Evolutionary conservation across 2,888 invertebrate species (phyloP).

Genomic region (Ophioninae sp.): DNA sequence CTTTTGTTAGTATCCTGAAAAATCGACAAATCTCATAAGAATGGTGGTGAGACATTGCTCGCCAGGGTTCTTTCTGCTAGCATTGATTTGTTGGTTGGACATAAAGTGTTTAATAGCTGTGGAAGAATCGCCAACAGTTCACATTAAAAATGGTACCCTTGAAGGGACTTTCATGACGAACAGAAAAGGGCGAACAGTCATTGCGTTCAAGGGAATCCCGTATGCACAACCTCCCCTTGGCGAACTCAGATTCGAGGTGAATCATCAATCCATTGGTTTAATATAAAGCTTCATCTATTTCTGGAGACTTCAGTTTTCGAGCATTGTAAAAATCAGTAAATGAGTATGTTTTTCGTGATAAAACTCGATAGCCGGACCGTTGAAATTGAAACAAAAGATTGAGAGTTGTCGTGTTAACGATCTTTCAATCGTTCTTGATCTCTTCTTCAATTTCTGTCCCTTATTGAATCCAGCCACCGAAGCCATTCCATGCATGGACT

Average conservation of each 20-base stretch:
- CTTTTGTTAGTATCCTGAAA: background rate
- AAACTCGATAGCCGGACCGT: background rate
- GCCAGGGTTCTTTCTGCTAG: constrained; percentile 9
- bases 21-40: background rate
- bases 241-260: constrained; percentile 85
- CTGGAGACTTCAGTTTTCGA: too few relatives aligned
- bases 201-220: constrained; percentile 85
- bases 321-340: too few relatives aligned
- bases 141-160: constrained; percentile 82
- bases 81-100: constrained; percentile 39
- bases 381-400: background rate
- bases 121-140: constrained; percentile 71
- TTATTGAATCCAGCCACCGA: constrained; percentile 83
- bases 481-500: constrained; percentile 85
- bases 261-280: background rate
- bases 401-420: background rate
- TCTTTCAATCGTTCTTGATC: background rate
- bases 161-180: constrained; percentile 83
- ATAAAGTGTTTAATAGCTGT: constrained; percentile 17
- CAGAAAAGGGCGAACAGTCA: constrained; percentile 83
- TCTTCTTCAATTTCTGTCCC: background rate
- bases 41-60: background rate
- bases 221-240: constrained; percentile 85
- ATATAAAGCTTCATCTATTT: background rate
- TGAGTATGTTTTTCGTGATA: background rate